phyloP scores from a whole-genome alignment of 2,888 invertebrate species.

The Athalia cordata region DNA sequence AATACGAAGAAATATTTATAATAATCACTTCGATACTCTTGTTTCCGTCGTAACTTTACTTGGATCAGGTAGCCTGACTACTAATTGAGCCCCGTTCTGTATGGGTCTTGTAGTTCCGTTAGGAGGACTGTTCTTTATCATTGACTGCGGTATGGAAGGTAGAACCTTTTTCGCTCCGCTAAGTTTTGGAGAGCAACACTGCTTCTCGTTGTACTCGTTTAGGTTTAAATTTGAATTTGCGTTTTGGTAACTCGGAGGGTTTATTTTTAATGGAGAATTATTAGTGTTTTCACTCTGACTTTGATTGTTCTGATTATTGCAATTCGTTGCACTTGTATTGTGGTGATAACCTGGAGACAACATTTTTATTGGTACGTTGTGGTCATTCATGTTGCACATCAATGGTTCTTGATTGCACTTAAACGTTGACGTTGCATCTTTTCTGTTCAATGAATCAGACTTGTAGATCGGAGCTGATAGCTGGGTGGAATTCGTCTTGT shows the following conservation, averaged over 20 bases:
- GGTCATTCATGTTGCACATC: conserved; percentile 60
- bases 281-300: conserved; percentile 51
- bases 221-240: conserved; percentile 58
- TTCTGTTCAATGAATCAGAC: conserved; percentile 55
- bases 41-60: conserved; percentile 68
- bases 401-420: conserved; percentile 46
- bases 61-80: conserved; percentile 70
- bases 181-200: conserved; percentile 67
- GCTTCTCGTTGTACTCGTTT: conserved; percentile 63
- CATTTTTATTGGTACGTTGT: conserved; percentile 60
- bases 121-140: conserved; percentile 53
- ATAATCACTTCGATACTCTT: conserved; percentile 65
- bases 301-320: neutral
- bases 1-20: neutral
- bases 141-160: conserved; percentile 56
- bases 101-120: conserved; percentile 62
- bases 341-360: conserved; percentile 53
- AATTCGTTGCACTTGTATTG: conserved; percentile 53
- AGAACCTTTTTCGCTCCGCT: conserved; percentile 68
- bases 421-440: conserved; percentile 51
- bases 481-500: conserved; percentile 67
- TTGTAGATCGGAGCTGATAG: conserved; percentile 62
- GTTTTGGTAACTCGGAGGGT: conserved; percentile 54
- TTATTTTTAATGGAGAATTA: conserved; percentile 59
- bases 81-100: conserved; percentile 70